These are phyloP conservation scores for Solea senegalensis DNA, from an alignment of 2,113 vertebrate species.

Conservation along the genomic window DNA sequence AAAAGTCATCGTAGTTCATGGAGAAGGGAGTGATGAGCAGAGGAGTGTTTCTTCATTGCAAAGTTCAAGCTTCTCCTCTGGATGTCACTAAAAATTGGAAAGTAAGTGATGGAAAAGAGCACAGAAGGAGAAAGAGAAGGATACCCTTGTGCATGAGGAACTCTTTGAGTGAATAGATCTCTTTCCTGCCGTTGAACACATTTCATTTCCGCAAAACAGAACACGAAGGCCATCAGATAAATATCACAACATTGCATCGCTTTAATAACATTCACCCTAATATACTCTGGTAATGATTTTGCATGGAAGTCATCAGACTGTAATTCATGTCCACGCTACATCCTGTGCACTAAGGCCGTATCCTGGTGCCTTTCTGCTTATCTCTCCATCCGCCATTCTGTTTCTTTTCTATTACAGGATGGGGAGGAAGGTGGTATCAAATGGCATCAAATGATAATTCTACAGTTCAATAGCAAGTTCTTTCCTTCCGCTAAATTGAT, in stretches of 20 bases:
- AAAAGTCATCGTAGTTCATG: too few relatives aligned
- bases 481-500: slow-evolving; percentile 68
- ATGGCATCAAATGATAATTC: slow-evolving; percentile 63
- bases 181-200: slow-evolving; percentile 4
- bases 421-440: slow-evolving; percentile 42
- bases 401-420: slow-evolving; percentile 44
- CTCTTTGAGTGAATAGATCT: neutral
- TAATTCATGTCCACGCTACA: neutral
- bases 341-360: neutral
- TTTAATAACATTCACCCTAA: slow-evolving; percentile 1
- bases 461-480: slow-evolving; percentile 57
- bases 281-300: slow-evolving; percentile 12
- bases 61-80: too few relatives aligned
- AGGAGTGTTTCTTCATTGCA: too few relatives aligned
- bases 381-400: slow-evolving; percentile 12
- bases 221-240: slow-evolving; percentile 15
- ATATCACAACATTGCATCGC: neutral
- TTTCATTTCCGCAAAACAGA: slow-evolving; percentile 23
- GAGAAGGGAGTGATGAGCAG: too few relatives aligned
- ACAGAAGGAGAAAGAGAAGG: neutral
- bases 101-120: too few relatives aligned
- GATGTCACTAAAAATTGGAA: too few relatives aligned
- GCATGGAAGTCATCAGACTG: neutral
- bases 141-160: neutral
- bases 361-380: neutral